A percentile compares a stretch with the other conserved stretches of the same genome.
Evolutionary conservation across 2,888 invertebrate species (phyloP).

Genomic region (Penaeus monodon): DNA sequence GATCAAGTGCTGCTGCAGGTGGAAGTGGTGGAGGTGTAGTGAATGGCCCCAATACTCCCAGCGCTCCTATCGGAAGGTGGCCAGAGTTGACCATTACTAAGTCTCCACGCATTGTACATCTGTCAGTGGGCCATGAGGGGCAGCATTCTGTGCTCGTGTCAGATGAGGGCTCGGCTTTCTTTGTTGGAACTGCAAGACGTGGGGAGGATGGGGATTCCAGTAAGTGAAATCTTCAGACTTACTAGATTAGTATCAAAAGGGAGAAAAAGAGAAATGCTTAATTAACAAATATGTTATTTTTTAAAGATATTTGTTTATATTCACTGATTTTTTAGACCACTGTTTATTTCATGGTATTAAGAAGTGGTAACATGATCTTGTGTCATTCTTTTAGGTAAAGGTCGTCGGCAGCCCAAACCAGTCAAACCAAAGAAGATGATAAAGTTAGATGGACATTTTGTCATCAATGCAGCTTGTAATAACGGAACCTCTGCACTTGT

Average conservation of each 20-base stretch:
- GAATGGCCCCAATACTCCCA: constrained; percentile 13
- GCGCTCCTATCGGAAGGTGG: constrained; percentile 68
- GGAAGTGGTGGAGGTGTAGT: not conserved
- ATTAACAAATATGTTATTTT: constrained; percentile 23
- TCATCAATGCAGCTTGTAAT: constrained; percentile 90
- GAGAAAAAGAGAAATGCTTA: too few relatives aligned
- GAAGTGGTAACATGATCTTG: not conserved
- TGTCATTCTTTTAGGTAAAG: constrained; percentile 60
- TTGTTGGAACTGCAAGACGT: constrained; percentile 86
- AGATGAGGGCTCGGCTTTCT: constrained; percentile 91
- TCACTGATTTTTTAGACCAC: not conserved
- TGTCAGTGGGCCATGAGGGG: constrained; percentile 93
- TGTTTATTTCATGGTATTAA: too few relatives aligned
- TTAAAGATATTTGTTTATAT: not conserved
- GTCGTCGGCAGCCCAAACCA: constrained; percentile 86
- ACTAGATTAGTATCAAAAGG: too few relatives aligned
- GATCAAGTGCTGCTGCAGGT: constrained; percentile 2
- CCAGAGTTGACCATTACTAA: constrained; percentile 77
- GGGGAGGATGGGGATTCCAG: constrained; percentile 94
- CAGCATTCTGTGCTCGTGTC: constrained; percentile 90
- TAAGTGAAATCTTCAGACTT: constrained; percentile 67
- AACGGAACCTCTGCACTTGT: constrained; percentile 94
- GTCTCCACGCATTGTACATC: constrained; percentile 80
- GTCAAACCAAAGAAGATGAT: constrained; percentile 92
- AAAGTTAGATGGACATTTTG: constrained; percentile 86